Evolutionary conservation across 2,888 invertebrate genomes (phyloP).

Genomic region (Crepidodera aurea): DNA sequence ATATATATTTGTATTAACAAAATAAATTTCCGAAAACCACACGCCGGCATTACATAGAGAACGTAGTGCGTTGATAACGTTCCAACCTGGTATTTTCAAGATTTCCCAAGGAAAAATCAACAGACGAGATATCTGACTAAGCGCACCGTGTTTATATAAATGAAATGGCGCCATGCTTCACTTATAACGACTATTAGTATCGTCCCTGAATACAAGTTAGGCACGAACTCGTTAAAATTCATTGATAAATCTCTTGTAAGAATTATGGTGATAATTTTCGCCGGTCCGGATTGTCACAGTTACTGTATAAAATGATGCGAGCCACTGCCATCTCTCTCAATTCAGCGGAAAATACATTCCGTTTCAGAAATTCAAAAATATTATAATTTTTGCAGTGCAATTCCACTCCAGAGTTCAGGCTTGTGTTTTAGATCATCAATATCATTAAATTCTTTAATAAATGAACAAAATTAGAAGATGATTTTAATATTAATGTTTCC

Average conservation of each 20-base stretch:
- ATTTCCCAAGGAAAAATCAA: slow-evolving; percentile 48
- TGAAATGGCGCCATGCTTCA: slow-evolving; percentile 63
- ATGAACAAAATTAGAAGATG: no score
- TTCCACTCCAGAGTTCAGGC: no score
- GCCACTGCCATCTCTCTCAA: no score
- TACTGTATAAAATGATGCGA: neutral
- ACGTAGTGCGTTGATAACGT: slow-evolving; percentile 17
- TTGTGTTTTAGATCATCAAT: no score
- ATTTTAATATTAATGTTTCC: slow-evolving; percentile 2
- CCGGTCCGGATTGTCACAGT: neutral
- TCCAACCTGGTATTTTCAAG: slow-evolving; percentile 35
- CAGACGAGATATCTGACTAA: slow-evolving; percentile 50
- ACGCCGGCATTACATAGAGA: neutral
- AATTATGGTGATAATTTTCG: slow-evolving; percentile 46
- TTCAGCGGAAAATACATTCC: no score
- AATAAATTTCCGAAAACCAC: no score
- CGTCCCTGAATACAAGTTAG: slow-evolving; percentile 60
- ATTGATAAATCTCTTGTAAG: slow-evolving; percentile 58
- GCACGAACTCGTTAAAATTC: slow-evolving; percentile 57
- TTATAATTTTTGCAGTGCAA: no score
- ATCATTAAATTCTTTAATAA: no score
- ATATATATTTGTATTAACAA: no score
- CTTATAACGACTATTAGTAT: slow-evolving; percentile 61
- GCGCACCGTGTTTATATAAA: slow-evolving; percentile 62
- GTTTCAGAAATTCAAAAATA: no score